These are phyloP conservation scores for Notocelia uddmanniana DNA, from an alignment of 2,888 invertebrate genomes.

Conservation along the genomic window DNA sequence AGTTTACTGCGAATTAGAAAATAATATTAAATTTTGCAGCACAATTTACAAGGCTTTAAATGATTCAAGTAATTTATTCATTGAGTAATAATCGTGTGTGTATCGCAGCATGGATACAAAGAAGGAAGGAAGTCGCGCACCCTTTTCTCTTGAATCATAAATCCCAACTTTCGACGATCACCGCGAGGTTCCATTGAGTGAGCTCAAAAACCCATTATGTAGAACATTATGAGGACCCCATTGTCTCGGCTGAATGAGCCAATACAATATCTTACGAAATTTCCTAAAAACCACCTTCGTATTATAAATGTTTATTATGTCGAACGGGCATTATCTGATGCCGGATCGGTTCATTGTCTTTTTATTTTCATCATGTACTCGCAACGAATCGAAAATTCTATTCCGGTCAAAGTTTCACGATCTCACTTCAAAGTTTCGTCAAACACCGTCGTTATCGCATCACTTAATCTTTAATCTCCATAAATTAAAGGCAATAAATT, in stretches of 20 bases:
- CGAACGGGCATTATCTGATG: conserved; percentile 69
- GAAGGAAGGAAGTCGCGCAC: conserved; percentile 71
- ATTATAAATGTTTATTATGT: conserved; percentile 79
- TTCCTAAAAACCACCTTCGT: conserved; percentile 79
- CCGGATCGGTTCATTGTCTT: conserved; percentile 71
- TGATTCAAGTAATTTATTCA: conserved; percentile 10
- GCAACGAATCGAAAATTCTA: conserved; percentile 43
- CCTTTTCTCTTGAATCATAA: conserved; percentile 74
- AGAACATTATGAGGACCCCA: conserved; percentile 79
- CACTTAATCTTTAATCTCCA: conserved; percentile 60
- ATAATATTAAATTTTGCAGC: neutral
- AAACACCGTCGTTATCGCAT: conserved; percentile 47
- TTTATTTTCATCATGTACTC: conserved; percentile 51
- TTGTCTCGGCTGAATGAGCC: conserved; percentile 82
- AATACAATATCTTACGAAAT: conserved; percentile 84
- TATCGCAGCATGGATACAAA: conserved; percentile 31
- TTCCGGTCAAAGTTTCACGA: conserved; percentile 41
- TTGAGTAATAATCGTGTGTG: conserved; percentile 15
- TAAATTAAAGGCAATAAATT: conserved; percentile 74
- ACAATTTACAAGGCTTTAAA: neutral
- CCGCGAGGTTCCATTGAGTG: conserved; percentile 77
- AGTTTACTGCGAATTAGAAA: conserved; percentile 5
- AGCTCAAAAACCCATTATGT: conserved; percentile 81
- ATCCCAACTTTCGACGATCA: conserved; percentile 78
- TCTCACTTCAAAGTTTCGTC: conserved; percentile 51